phyloP scores from a whole-genome alignment of 2,797 vertebrate species.

The Alectoris magna region DNA sequence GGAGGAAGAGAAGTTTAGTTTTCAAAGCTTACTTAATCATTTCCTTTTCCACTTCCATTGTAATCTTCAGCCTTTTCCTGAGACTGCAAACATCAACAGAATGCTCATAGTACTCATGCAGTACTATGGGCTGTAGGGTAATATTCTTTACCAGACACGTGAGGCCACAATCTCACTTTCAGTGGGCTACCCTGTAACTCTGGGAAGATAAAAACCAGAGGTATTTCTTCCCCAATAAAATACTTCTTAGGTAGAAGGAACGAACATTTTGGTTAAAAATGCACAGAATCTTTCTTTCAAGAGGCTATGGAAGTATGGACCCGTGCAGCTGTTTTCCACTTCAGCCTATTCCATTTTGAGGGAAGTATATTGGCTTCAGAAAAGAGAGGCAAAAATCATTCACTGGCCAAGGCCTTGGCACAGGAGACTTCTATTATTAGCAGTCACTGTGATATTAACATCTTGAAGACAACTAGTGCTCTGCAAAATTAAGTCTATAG shows the following conservation, averaged over 20 bases:
- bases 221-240: background rate
- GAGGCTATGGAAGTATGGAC: background rate
- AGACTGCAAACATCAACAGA: constrained; percentile 23
- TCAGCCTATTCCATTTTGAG: background rate
- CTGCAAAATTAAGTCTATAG: background rate
- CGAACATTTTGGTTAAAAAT: background rate
- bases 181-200: background rate
- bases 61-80: constrained; percentile 43
- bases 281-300: background rate
- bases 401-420: background rate
- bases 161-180: background rate
- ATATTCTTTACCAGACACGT: background rate
- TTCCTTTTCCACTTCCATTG: constrained; percentile 53
- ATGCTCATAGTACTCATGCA: background rate
- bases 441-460: background rate
- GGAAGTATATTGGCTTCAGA: background rate
- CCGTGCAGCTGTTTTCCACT: background rate
- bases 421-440: background rate
- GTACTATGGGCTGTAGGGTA: background rate
- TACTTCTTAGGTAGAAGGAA: background rate
- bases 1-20: constrained; percentile 24
- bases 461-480: background rate
- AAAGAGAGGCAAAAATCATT: background rate
- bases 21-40: constrained; percentile 53
- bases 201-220: background rate